Base-by-base conservation (phyloP, 2,888 invertebrate genomes). In the Amiota mariae region DNA sequence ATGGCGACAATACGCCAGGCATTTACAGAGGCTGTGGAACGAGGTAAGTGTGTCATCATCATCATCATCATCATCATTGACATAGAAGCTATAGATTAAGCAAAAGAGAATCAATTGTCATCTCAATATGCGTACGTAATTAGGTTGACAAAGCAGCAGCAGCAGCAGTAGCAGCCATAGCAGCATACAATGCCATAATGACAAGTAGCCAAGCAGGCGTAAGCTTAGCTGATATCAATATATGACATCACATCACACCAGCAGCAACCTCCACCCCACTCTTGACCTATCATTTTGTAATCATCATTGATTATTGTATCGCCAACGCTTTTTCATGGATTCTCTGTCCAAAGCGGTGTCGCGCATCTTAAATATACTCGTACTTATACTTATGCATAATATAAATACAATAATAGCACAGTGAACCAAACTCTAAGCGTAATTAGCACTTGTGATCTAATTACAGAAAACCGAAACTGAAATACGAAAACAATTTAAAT, bases 1-100 rank as follows among this genome's bases (percentile, higher is more conserved):
- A 96, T 96, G 93, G 96, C 96, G 90, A 95, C 96, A 87, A 96
- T 97, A 91, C 96, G 96, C 88, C 97, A 97, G 92, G 97, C 96
- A 88, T 95, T 97, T 91, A 96, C 96, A 92, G 97, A 97, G 92
- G 97, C 97, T 80, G 96, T 97, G 81, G 97, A 97, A 91, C 93
- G 96, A 94, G 97, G 97, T 96, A 87, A 85, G 86, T 80, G 75
- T 68, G 18, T n/a, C 24, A 36, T 36, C 6, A 36, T n/a, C 54
- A n/a, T 36, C 8, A 36, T 36, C 36, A 36, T 36, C 36, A 36
- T 36, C 12, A 13, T 8, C 54, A n/a, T n/a, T 54, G 13, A 13
- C 12, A 54, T n/a, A n/a, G 54, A 54, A 54, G 54, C 4, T 54
- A 54, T 12, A 12, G 54, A 54, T n/a, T n/a, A 54, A n/a, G n/a